Evolutionary conservation across 1,140 invertebrate species (phyloP).

Genomic region (Danaus melanippus): DNA sequence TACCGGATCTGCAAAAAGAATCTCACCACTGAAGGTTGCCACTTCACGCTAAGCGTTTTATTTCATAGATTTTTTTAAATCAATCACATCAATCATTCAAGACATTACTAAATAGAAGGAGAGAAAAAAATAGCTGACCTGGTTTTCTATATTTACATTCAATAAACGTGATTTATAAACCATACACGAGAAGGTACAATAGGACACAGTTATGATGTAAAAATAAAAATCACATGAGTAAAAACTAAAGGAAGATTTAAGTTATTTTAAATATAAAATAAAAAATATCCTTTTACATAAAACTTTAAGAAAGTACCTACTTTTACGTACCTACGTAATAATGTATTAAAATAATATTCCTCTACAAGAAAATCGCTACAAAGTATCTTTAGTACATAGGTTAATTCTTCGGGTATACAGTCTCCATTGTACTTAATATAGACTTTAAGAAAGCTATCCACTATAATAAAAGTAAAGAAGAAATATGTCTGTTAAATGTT

Average conservation of each 20-base stretch:
- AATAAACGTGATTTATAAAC: slow-evolving; percentile 60
- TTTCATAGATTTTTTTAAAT: too few species aligned
- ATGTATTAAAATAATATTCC: too few species aligned
- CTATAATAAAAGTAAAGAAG: slow-evolving; percentile 16
- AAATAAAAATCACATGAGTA: too few species aligned
- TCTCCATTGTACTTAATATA: slow-evolving; percentile 5
- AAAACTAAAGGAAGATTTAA: too few species aligned
- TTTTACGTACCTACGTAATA: too few species aligned
- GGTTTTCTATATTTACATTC: slow-evolving; percentile 67
- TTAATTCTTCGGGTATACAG: slow-evolving; percentile 1
- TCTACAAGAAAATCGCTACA: too few species aligned
- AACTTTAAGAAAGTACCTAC: too few species aligned
- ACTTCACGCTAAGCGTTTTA: too few species aligned
- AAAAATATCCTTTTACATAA: too few species aligned
- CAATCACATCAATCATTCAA: slow-evolving; percentile 54
- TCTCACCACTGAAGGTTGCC: slow-evolving; percentile 41
- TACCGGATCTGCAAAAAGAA: slow-evolving; percentile 60
- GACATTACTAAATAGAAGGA: slow-evolving; percentile 44
- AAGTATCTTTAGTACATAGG: too few species aligned
- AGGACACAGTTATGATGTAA: too few species aligned
- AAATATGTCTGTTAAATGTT: neutral
- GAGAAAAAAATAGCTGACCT: slow-evolving; percentile 66
- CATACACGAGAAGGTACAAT: slow-evolving; percentile 1
- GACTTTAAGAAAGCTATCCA: slow-evolving; percentile 7
- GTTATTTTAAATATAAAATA: too few species aligned